Evolutionary conservation across 2,797 vertebrate genomes (phyloP), one percentile per base, ranked within the genome.

Genomic region (Glyptemys insculpta): DNA sequence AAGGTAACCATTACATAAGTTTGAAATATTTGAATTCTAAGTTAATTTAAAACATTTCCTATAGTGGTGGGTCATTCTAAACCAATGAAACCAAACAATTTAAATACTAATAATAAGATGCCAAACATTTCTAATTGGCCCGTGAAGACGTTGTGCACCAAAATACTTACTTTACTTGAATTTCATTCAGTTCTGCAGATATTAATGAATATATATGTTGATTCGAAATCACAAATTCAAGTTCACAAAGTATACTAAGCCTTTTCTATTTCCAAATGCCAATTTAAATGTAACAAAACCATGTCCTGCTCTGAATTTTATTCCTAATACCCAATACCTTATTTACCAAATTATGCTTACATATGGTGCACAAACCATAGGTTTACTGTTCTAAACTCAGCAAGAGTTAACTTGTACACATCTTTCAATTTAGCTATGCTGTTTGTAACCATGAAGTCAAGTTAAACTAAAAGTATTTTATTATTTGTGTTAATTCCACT

Each of bases 11-110:
- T 78, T 96, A 94, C 79, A 93, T 47, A 79, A 62, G 53, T 53
- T 53, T 21, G 19, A 53, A 21, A 53, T 53, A 53, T 53, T 53
- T 53, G 53, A 21, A 53, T 86, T n/a, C 74, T 79, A 95, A 59
- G 29, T 95, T 82, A 90, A 96, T 91, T 25, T 91, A 88, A 94
- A 88, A 2, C 1, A 87, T 92, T 96, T 92, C 91, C 74, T 89
- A 79, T 76, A 95, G 79, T 19, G 92, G 31, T 27, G 76, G 47
- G 83, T 88, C 74, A 83, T 44, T 84, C 50, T 91, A 87, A 87
- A 5, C 27, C n/a, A 68, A 93, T 94, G 72, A 85, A 12, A 81
- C 0, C 3, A 88, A 78, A 88, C 57, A 16, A 93, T 85, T 92
- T 89, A 93, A 50, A 65, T 54, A 79, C 72, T 81, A 94, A 74